Evolutionary conservation across 2,888 invertebrate species (phyloP), one percentile per base, ranked within the genome.

Genomic region (Amiota mariae): DNA sequence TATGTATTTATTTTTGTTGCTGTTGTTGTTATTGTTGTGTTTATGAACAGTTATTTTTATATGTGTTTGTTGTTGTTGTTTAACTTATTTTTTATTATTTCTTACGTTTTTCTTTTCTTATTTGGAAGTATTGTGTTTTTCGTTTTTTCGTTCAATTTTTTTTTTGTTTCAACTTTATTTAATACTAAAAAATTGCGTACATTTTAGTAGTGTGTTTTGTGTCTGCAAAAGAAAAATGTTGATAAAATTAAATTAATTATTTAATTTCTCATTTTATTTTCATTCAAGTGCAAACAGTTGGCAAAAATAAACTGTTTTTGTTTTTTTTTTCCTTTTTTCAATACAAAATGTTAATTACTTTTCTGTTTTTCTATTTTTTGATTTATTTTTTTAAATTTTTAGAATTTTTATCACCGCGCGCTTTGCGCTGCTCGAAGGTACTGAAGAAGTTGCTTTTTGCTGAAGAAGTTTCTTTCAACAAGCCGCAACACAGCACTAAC

Each of bases 391-490:
- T 36, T 36, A 6, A 36, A 36, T 59, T 59, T 18, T 15, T 63
- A 24, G 13, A 63, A 13, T 49, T 49, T 15, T 12, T 47, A 49
- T 79, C 81, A 85, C 78, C 80, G 82, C 85, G 82, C 86, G 77
- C 78, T 77, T 80, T 80, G 86, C 84, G 82, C 82, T 85, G 75
- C 80, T 80, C 82, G 84, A 82, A 86, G 81, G 81, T 80, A 80
- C 80, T 82, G 84, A 36, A 36, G 36, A 36, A 36, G 36, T 36
- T 36, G 36, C n/a, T n/a, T n/a, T n/a, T n/a, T n/a, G n/a, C 36
- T 36, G 6, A 36, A 36, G 36, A 36, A 36, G 36, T 36, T 36
- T 36, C 36, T 36, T 2, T 36, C 6, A 36, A 36, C 36, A 36
- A 36, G 36, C 36, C 36, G 36, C 36, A 24, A 1, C 3, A 6